Conservation (phyloP, 2,888 invertebrate species). For the Cordylochernes scorpioides region DNA sequence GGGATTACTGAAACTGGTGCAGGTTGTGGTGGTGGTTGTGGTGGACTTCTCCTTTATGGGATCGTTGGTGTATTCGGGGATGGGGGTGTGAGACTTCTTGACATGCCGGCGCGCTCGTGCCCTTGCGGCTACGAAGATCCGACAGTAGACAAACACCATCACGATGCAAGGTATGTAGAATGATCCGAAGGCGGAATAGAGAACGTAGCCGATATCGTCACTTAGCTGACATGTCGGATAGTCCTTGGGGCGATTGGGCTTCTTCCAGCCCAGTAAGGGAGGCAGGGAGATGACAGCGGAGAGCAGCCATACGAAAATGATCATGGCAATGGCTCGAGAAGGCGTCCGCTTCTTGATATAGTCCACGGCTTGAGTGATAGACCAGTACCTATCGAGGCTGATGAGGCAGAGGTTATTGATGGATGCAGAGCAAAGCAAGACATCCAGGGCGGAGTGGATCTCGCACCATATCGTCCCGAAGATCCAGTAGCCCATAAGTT, state of each 20-base stretch:
- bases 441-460: constrained; percentile 82
- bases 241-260: constrained; percentile 19
- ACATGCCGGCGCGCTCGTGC: constrained; percentile 59
- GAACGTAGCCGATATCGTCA: constrained; percentile 84
- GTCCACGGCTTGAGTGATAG: constrained; percentile 73
- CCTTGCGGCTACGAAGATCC: constrained; percentile 89
- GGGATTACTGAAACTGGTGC: constrained; percentile 17
- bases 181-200: constrained; percentile 83
- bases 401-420: constrained; percentile 92
- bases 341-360: constrained; percentile 80
- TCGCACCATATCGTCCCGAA: constrained; percentile 92
- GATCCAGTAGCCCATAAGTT: constrained; percentile 94
- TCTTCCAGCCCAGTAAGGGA: constrained; percentile 79
- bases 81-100: constrained; percentile 13
- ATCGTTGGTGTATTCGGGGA: constrained; percentile 13
- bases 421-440: constrained; percentile 74
- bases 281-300: constrained; percentile 84
- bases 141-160: constrained; percentile 97
- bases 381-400: constrained; percentile 84
- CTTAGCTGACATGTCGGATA: constrained; percentile 38
- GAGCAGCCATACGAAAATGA: constrained; percentile 78
- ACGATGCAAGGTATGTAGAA: constrained; percentile 98
- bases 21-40: constrained; percentile 15
- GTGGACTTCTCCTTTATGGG: constrained; percentile 16
- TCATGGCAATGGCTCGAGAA: constrained; percentile 68